Base-by-base conservation (phyloP, 2,797 vertebrate genomes). In the Alectoris magna region DNA sequence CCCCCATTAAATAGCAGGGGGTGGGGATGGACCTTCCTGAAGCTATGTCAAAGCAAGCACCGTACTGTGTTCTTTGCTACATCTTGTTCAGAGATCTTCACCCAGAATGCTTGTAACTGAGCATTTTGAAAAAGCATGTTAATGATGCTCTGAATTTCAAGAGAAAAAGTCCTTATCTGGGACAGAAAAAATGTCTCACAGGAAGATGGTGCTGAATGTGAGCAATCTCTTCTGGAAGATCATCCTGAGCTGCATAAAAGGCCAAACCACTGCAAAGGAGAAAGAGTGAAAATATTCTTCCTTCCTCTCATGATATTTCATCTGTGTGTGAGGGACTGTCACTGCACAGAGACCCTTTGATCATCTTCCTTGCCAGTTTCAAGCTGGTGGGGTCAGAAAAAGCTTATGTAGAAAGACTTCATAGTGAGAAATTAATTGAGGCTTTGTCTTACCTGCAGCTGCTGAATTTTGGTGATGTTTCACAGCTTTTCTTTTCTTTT, bases 381-480 rank as follows among this genome's bases (percentile, higher is more conserved):
- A 64, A 82, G 5, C 17, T 14, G 39, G 14, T 43, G 46, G 43
- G 19, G 64, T 56, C 49, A 79, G 87, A 56, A 79, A 58, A 26
- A 51, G 2, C 56, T 66, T 31, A 55, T 55, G 43, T 31, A 46
- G 46, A 66, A 70, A 46, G 46, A 56, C 21, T 48, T 24, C 26
- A 36, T 63, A 34, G 22, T 66, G 67, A 81, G 78, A 95, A 92
- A 81, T 85, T 91, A 89, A 76, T 70, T 16, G 63, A 91, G 34
- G 23, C 36, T 93, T 88, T 91, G 79, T 77, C 46, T 80, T 66
- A 29, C 39, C 51, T 59, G 38, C 44, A 43, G 55, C 55, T 81
- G 39, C 38, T 69, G 26, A 59, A 78, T 31, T 59, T 69, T 7
- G 0, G 49, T 80, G 69, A 80, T 22, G 2, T 63, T 88, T 83